These are phyloP conservation scores for Nothobranchius kuhntae DNA, from an alignment of 2,113 vertebrate species.

Conservation along the genomic window DNA sequence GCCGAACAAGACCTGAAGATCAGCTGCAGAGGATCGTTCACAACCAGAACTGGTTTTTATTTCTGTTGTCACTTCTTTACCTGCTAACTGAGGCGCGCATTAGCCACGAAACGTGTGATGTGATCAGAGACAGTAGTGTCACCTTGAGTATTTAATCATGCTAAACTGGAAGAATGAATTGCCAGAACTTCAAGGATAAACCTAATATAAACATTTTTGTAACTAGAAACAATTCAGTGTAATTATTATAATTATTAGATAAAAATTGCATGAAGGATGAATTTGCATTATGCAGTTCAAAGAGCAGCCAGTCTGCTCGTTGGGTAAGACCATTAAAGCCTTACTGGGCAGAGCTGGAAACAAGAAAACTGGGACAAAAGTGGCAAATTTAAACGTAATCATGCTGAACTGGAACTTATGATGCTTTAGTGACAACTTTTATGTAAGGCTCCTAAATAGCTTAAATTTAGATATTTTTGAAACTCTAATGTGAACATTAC, in stretches of 20 bases:
- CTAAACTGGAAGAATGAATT: not conserved
- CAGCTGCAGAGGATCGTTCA: constrained; percentile 3
- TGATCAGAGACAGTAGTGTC: constrained; percentile 8
- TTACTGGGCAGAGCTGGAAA: no score
- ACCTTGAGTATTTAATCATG: not conserved
- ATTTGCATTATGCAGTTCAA: not conserved
- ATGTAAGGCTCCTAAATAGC: no score
- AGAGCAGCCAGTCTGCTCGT: not conserved
- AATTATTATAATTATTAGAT: not conserved
- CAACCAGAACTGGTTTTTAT: constrained; percentile 32
- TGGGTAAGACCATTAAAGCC: not conserved
- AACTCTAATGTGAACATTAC: no score
- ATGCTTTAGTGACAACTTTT: no score
- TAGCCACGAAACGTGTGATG: constrained; percentile 2
- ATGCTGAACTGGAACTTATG: no score
- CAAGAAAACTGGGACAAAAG: no score
- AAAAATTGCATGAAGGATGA: not conserved
- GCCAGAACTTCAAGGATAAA: not conserved
- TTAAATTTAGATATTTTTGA: no score
- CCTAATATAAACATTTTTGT: not conserved
- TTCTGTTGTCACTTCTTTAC: constrained; percentile 22
- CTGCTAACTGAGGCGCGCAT: constrained; percentile 16
- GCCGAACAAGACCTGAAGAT: constrained; percentile 22
- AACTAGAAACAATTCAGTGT: no score
- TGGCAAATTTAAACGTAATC: no score